Evolutionary conservation across 2,888 invertebrate genomes (phyloP).

Genomic region (Rhagium mordax): DNA sequence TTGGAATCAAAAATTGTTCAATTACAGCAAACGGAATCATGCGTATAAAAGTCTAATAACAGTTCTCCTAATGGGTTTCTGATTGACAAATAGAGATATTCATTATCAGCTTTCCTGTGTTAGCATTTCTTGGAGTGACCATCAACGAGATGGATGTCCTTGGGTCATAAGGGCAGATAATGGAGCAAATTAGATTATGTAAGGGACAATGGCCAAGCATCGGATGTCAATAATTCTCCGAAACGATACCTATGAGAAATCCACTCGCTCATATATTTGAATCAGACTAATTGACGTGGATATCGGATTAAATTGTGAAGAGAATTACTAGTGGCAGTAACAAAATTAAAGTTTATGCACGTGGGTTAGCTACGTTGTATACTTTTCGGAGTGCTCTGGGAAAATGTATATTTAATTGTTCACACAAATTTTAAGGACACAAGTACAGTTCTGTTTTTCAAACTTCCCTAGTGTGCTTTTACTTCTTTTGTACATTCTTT

Average conservation of each 20-base stretch:
- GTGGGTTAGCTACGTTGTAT: neutral
- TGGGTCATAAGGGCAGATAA: constrained; percentile 62
- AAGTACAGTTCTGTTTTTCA: too few species aligned
- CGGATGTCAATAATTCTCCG: constrained; percentile 61
- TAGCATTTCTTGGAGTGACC: constrained; percentile 59
- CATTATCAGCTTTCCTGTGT: constrained; percentile 51
- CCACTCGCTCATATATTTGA: constrained; percentile 60
- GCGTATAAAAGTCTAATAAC: neutral
- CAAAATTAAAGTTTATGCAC: constrained; percentile 16
- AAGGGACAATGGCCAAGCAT: constrained; percentile 62
- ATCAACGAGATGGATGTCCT: constrained; percentile 63
- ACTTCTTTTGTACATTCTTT: too few species aligned
- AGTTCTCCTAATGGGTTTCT: constrained; percentile 26
- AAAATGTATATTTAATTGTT: too few species aligned
- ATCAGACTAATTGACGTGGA: constrained; percentile 60
- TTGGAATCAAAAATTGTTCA: neutral
- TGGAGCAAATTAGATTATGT: constrained; percentile 67
- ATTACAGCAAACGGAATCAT: neutral
- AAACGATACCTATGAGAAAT: constrained; percentile 64
- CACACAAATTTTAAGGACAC: too few species aligned
- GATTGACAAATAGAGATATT: constrained; percentile 53
- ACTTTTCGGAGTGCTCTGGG: too few species aligned
- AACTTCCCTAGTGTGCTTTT: too few species aligned
- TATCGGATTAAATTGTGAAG: constrained; percentile 31
- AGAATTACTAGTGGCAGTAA: constrained; percentile 23